A percentile compares a stretch with the other conserved stretches of the same genome.
phyloP scores from a whole-genome alignment of 2,113 vertebrate genomes.

The Tragulus kanchil region DNA sequence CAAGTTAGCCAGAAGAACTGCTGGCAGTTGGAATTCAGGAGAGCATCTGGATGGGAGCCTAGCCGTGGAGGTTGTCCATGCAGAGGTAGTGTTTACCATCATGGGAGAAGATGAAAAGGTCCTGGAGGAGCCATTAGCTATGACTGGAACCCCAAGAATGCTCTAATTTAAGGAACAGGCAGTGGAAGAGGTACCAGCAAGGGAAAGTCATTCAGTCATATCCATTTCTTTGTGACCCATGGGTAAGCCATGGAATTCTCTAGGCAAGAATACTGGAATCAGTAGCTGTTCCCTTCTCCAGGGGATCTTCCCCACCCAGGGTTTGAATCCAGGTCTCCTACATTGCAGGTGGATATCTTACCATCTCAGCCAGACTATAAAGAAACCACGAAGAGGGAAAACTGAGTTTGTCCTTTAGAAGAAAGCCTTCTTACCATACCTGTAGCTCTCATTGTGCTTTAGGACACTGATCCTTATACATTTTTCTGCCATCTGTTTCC shows the following conservation, averaged over 20 bases:
- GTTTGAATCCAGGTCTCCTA: too few species aligned
- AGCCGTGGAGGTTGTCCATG: accelerated
- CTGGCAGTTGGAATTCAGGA: background rate
- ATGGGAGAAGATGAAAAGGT: background rate
- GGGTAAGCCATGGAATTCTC: too few species aligned
- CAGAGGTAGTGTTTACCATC: background rate
- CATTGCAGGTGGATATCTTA: too few species aligned
- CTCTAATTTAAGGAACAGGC: background rate
- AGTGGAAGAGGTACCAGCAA: background rate
- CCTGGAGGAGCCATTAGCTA: background rate
- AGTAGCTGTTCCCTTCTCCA: too few species aligned
- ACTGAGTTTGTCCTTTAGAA: background rate
- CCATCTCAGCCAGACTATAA: background rate
- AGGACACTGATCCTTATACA: background rate
- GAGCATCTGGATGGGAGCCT: background rate
- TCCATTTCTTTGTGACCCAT: too few species aligned
- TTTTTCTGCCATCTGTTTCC: background rate
- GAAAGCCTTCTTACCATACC: background rate
- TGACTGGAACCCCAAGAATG: background rate
- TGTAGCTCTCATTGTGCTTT: background rate
- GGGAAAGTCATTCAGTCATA: background rate
- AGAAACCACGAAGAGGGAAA: background rate
- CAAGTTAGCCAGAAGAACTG: background rate
- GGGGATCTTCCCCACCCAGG: too few species aligned
- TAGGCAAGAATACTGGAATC: too few species aligned